Evolutionary conservation across 2,797 vertebrate species (phyloP), one percentile per base, ranked within the genome.

Genomic region (Sebastolobus altivelis): DNA sequence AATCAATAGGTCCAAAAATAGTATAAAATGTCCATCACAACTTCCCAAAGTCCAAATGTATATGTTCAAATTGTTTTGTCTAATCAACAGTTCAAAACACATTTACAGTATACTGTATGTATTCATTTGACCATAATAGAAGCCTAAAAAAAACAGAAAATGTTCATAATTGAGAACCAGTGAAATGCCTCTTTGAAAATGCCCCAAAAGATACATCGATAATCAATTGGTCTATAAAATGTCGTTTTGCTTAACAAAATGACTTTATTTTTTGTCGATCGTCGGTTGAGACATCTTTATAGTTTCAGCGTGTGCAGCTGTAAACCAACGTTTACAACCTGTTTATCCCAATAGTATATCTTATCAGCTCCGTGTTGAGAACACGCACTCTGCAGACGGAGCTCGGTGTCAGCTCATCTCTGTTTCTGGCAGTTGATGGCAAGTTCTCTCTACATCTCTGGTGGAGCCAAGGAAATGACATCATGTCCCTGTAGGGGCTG

Each of bases 401-500:
- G 58, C 74, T 70, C 25, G n/a, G 59, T 80, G 82, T 80, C 65
- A 72, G 77, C 75, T 60, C 85, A 33, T 86, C 77, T 72, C 82
- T 62, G 65, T 84, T 70, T 73, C 78, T 88, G 83, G 89, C 92
- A 90, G 90, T 84, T 91, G 87, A 91, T 75, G 89, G 87, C 87
- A 87, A 84, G 86, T 77, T 84, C 89, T 84, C 89, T 88, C 84
- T 62, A 77, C 81, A 87, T 90, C 83, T 81, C 79, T 61, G 81
- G 61, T 65, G 70, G 76, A 92, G 93, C 89, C 89, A 88, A 89
- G 92, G 92, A 93, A 92, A 82, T 94, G 90, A 95, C 92, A 94
- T 94, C 89, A 92, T 89, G 92, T 91, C 91, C 90, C 93, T 78
- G 82, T 56, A 82, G 91, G 91, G 88, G 77, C 72, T 82, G 89